phyloP scores from a whole-genome alignment of 2,113 vertebrate species.

The Tricholaema leucomelas region DNA sequence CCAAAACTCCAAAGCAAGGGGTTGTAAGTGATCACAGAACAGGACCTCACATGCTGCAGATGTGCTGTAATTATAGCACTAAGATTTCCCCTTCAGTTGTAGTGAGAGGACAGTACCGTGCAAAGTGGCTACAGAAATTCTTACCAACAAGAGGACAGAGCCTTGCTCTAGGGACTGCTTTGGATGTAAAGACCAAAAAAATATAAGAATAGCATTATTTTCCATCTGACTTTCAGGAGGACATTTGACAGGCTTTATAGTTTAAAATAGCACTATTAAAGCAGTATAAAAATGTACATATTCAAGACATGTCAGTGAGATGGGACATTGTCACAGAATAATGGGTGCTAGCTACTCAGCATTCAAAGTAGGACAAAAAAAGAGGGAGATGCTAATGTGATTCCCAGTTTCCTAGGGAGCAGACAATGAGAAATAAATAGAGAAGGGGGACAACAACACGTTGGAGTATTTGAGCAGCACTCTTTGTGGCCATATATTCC shows the following conservation, averaged over 20 bases:
- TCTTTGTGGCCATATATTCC: neutral
- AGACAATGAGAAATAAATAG: conserved; percentile 31
- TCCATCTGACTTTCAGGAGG: conserved; percentile 57
- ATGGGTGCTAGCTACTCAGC: conserved; percentile 12
- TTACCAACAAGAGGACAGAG: neutral
- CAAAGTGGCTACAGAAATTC: neutral
- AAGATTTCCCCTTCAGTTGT: neutral
- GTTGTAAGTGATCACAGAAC: neutral
- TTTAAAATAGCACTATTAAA: conserved; percentile 65
- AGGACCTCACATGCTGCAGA: neutral
- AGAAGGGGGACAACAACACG: neutral
- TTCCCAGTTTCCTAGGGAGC: conserved; percentile 39
- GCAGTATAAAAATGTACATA: conserved; percentile 60
- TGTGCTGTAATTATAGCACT: neutral
- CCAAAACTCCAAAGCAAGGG: neutral
- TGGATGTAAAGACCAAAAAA: conserved; percentile 22
- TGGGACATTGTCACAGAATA: conserved; percentile 59
- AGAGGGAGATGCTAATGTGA: neutral
- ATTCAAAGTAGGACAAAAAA: conserved; percentile 46
- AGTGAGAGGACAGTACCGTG: neutral
- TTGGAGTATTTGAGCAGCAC: neutral
- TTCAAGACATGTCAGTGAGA: conserved; percentile 57
- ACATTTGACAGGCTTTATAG: conserved; percentile 58
- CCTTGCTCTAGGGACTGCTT: conserved; percentile 1
- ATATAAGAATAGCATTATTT: conserved; percentile 36